Base-by-base conservation (phyloP, 2,113 vertebrate genomes). In the Malurus elegans region DNA sequence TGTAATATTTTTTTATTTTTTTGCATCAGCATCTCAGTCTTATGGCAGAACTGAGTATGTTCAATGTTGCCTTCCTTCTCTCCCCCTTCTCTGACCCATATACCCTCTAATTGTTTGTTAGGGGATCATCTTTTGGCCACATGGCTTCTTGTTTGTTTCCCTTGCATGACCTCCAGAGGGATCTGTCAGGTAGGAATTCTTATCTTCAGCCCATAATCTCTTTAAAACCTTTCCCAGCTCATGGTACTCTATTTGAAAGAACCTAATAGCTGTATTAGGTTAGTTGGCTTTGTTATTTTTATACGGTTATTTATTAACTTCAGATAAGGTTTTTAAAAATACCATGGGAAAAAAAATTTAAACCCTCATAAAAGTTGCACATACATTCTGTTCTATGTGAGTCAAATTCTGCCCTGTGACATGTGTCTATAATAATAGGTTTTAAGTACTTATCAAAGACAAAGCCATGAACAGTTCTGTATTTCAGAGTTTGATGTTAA, bases 151-250 rank as follows among this genome's bases (percentile, higher is more conserved):
- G 79, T 80, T 71, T 96, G 31, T 62, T 95, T 94, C 67, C 72
- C 93, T 92, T 64, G 29, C n/a, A 15, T 83, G 93, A 94, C 51
- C 60, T 86, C 95, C 75, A 80, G 92, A 92, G 64, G 51, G 86
- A 94, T 96, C 88, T 95, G 88, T 47, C 93, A 96, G 62, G 64
- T 9, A 94, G 44, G n/a, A 60, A 78, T 86, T 86, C 82, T 86
- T 80, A 74, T 73, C 79, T 88, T 80, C 81, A 93, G 56, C 60
- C 47, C 25, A 31, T 94, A 97, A 96, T 96, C 93, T 62, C 85
- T 83, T 96, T 92, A 62, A 90, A 90, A 78, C 53, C 85, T 80
- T 83, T 95, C 34, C 79, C 76, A 83, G 79, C 60, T 93, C 67
- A 32, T 26, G 67, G 36, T 15, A 48, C 34, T 86, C 50, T 42